phyloP scores from a whole-genome alignment of 2,797 vertebrate genomes.

The Chaetodon trifasciatus region DNA sequence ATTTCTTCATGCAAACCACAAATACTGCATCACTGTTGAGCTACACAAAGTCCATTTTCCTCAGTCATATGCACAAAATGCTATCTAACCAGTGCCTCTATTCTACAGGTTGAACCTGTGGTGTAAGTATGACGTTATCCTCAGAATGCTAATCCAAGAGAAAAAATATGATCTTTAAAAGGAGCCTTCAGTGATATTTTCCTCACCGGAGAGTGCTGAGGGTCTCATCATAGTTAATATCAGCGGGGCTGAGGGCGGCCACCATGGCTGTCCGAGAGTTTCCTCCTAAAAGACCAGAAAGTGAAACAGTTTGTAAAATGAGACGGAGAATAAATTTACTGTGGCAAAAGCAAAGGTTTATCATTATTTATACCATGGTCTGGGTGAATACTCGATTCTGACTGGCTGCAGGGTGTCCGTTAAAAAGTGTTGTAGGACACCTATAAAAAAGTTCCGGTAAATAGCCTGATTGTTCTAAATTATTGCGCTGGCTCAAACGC shows the following conservation, averaged over 20 bases:
- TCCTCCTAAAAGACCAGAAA: constrained; percentile 87
- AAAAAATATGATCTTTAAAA: constrained; percentile 22
- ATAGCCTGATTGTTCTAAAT: no score
- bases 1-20: neutral
- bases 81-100: neutral
- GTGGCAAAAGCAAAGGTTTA: neutral
- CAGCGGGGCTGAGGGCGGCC: constrained; percentile 95
- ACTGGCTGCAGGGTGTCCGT: no score
- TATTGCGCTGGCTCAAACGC: no score
- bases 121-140: neutral
- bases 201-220: constrained; percentile 96
- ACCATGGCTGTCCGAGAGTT: constrained; percentile 99
- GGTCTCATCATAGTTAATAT: constrained; percentile 96
- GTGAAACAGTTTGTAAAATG: neutral
- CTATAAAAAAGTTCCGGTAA: no score
- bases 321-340: neutral
- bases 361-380: no score
- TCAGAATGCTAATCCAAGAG: neutral
- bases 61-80: constrained; percentile 4
- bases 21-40: neutral
- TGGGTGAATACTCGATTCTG: no score
- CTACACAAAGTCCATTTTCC: neutral
- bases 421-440: no score
- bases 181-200: constrained; percentile 14
- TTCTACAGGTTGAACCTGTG: neutral